Percentiles rank a stretch among this genome's conserved stretches.
phyloP scores from a whole-genome alignment of 2,113 vertebrate species.

The Sylvia atricapilla region DNA sequence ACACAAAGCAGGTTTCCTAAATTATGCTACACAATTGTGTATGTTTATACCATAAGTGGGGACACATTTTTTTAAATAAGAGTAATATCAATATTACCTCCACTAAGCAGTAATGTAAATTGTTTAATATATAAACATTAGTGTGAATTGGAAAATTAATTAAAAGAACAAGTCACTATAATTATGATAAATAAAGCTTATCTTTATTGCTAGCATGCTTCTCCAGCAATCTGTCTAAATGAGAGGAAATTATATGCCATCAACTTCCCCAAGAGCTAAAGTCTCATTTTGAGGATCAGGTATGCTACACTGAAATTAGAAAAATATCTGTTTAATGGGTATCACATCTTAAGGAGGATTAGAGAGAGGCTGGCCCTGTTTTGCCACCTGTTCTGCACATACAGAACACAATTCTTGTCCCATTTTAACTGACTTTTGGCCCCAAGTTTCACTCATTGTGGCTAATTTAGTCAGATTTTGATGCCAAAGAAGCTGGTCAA shows the following conservation, averaged over 20 bases:
- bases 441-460: background rate
- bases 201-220: constrained; percentile 57
- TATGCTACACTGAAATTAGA: background rate
- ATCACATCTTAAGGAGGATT: background rate
- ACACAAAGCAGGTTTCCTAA: constrained; percentile 1
- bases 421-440: background rate
- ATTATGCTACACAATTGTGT: background rate
- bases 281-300: constrained; percentile 45
- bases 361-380: background rate
- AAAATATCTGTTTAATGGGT: background rate
- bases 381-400: background rate
- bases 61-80: background rate
- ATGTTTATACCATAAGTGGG: background rate
- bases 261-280: constrained; percentile 45
- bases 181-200: constrained; percentile 67
- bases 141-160: constrained; percentile 56
- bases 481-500: background rate
- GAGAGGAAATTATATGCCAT: constrained; percentile 62
- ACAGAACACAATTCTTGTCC: background rate
- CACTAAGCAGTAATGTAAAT: constrained; percentile 44
- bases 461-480: background rate
- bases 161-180: constrained; percentile 62
- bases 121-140: constrained; percentile 62
- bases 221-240: constrained; percentile 62
- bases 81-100: constrained; percentile 31